Evolutionary conservation across 1,140 invertebrate genomes (phyloP).

Genomic region (Aphidius gifuensis): DNA sequence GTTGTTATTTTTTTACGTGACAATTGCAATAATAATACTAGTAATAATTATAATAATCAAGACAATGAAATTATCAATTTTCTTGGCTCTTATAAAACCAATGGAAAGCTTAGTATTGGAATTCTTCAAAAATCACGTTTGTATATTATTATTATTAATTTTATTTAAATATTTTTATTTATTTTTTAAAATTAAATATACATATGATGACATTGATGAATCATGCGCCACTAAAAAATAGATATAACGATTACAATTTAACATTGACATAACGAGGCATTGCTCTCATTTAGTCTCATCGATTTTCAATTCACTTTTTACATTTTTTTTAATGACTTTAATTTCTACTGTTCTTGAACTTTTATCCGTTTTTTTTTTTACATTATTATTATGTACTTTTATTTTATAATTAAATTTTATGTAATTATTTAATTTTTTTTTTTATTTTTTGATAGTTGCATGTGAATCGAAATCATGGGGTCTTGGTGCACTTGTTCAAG

Average conservation of each 20-base stretch:
- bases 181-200: not conserved
- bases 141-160: constrained; percentile 25
- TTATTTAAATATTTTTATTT: constrained; percentile 11
- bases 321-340: not conserved
- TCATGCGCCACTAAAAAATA: too few relatives aligned
- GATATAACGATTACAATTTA: too few relatives aligned
- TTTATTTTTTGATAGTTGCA: constrained; percentile 34
- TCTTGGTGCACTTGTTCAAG: constrained; percentile 48
- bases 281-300: too few relatives aligned
- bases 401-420: not conserved
- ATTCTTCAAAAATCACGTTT: constrained; percentile 43
- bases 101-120: constrained; percentile 32
- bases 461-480: constrained; percentile 52
- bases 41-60: constrained; percentile 29
- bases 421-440: not conserved
- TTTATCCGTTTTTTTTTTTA: not conserved
- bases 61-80: constrained; percentile 38
- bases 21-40: constrained; percentile 31
- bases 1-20: constrained; percentile 47
- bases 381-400: not conserved
- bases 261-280: too few relatives aligned
- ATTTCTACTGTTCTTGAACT: too few relatives aligned
- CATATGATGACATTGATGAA: too few relatives aligned
- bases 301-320: not conserved
- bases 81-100: constrained; percentile 31